Evolutionary conservation across 1,140 invertebrate genomes (phyloP), one percentile per base, ranked within the genome.

Genomic region (Papilio glaucus): DNA sequence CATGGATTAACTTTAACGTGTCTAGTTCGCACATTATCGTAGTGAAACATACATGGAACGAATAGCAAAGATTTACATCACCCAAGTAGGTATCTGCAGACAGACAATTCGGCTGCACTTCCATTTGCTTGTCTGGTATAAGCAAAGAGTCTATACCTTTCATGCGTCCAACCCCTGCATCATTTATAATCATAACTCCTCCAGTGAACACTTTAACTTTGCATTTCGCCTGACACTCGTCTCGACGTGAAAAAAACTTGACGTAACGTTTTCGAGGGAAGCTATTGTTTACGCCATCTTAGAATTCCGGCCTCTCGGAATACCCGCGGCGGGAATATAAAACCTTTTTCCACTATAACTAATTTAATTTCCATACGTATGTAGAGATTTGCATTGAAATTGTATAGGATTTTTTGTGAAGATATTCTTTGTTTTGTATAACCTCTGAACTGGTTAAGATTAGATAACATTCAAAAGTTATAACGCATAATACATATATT

Each of bases 181-280:
- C 79, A 83, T 88, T 84, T 82, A 85, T 84, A 85, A 85, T 84
- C 76, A 84, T 82, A 86, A 84, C 80, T 82, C 72, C 71, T 76
- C 72, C 71, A 57, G 49, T 57, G 49, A 77, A 81, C 77, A 81
- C 84, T 81, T 83, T 78, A 82, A 81, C 79, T 80, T 86, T 76
- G 73, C 76, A 82, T 79, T 79, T 84, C 75, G 72, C 76, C 67
- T 69, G 74, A 67, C 79, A 85, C 49, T 57, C 49, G 49, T 57
- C 79, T 84, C 76, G 41, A 82, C 77, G 73, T 73, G 78, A 80
- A 70, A 76, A n/a, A 80, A 57, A 57, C 49, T 57, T 77, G 77
- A 78, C 72, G 68, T 78, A 76, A 78, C 77, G 80, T 86, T 82
- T 80, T 77, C 62, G 69, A 39, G 65, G 78, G 77, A 75, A 60